phyloP scores from a whole-genome alignment of 2,113 vertebrate species.

The Chaetops frenatus region DNA sequence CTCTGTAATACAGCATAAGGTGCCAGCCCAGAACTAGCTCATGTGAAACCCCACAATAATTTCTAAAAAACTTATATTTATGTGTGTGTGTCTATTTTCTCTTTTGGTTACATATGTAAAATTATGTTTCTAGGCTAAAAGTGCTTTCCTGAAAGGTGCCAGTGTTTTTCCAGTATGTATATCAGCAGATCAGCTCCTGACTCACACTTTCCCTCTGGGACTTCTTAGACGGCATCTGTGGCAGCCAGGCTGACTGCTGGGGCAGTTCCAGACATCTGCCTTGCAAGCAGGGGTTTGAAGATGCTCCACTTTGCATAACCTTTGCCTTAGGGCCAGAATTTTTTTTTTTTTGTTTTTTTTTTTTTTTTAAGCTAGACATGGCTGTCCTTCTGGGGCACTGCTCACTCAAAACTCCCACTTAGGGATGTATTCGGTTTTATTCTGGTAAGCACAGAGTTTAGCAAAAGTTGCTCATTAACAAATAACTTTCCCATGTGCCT shows the following conservation, averaged over 20 bases:
- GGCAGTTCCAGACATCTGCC: not conserved
- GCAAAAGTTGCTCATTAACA: not conserved
- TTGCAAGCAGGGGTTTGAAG: not conserved
- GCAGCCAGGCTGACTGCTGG: not conserved
- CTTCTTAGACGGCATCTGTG: accelerated
- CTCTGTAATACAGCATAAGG: not conserved
- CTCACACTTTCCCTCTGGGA: not conserved
- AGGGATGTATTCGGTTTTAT: not conserved
- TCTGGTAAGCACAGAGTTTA: not conserved
- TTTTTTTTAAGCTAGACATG: not conserved
- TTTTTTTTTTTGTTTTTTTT: not conserved
- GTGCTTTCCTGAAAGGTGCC: not conserved
- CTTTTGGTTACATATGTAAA: not conserved
- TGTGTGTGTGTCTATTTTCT: not conserved
- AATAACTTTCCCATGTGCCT: not conserved
- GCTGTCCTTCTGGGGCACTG: not conserved
- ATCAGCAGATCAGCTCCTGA: not conserved
- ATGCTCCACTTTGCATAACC: not conserved
- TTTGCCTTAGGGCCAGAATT: not conserved
- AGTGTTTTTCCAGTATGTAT: not conserved
- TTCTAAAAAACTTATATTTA: not conserved
- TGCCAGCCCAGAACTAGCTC: not conserved
- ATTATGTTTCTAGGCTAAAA: not conserved
- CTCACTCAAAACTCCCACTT: not conserved
- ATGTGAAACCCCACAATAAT: not conserved